Conservation (phyloP, 2,888 invertebrate species). For the Rhagophthalmus giganteus region DNA sequence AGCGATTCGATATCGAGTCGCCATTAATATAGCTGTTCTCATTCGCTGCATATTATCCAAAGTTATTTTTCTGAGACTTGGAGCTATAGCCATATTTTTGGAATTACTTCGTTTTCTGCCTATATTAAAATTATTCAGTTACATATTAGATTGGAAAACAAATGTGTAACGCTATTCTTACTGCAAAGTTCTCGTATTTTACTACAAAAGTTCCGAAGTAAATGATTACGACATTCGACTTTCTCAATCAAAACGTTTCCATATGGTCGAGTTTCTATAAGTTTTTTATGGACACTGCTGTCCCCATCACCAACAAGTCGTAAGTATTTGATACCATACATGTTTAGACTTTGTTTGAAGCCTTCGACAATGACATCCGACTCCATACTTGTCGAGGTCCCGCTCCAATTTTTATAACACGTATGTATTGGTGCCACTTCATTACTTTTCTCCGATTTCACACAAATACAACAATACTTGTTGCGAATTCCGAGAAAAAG, state of each 20-base stretch:
- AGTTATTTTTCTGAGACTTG: not conserved
- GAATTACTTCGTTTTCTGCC: not conserved
- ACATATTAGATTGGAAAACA: too few relatives aligned
- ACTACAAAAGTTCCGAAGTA: slow-evolving; percentile 2
- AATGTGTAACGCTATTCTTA: too few relatives aligned
- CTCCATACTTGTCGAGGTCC: slow-evolving; percentile 41
- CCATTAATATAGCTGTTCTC: not conserved
- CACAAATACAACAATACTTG: slow-evolving; percentile 32
- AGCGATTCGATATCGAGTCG: not conserved
- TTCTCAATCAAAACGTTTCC: not conserved
- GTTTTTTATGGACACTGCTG: slow-evolving; percentile 41
- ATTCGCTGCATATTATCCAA: not conserved
- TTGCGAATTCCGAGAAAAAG: not conserved
- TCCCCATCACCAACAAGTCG: slow-evolving; percentile 48
- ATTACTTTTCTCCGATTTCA: slow-evolving; percentile 15
- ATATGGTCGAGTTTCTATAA: slow-evolving; percentile 1
- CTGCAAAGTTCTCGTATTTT: too few relatives aligned
- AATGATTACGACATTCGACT: slow-evolving; percentile 2
- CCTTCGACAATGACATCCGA: slow-evolving; percentile 39
- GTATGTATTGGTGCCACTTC: not conserved
- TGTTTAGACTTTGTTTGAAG: slow-evolving; percentile 2
- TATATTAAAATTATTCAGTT: too few relatives aligned
- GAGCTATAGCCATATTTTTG: not conserved
- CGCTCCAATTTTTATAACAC: slow-evolving; percentile 35
- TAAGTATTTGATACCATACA: slow-evolving; percentile 38